Conservation (phyloP, 64 coral and sea anemone species). For the Porites lutea region DNA sequence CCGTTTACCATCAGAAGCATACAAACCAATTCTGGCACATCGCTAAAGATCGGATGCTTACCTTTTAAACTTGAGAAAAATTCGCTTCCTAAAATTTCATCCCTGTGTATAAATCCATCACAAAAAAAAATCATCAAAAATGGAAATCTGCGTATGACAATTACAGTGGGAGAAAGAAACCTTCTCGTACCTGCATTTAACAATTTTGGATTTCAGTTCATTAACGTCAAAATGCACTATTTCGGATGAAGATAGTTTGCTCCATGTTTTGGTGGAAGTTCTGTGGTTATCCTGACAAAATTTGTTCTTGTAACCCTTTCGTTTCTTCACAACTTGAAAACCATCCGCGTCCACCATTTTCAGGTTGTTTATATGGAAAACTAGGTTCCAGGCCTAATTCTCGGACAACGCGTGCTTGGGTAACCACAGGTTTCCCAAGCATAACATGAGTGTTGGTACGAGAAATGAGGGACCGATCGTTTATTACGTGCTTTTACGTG, state of each 20-base stretch:
- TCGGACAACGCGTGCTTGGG: too few relatives aligned
- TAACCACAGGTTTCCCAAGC: too few relatives aligned
- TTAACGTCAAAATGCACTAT: not conserved
- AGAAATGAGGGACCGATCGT: too few relatives aligned
- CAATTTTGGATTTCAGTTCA: conserved; percentile 19
- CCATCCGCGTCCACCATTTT: conserved; percentile 65
- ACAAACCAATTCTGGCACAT: not conserved
- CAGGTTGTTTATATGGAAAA: not conserved
- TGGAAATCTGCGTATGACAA: not conserved
- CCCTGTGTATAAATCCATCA: conserved; percentile 3
- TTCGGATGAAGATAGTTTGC: not conserved
- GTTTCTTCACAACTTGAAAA: conserved; percentile 50
- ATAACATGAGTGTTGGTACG: too few relatives aligned
- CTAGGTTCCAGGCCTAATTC: conserved; percentile 12
- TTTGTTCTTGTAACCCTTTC: conserved; percentile 14
- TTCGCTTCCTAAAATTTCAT: conserved; percentile 53
- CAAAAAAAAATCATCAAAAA: not conserved
- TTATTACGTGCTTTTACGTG: too few relatives aligned
- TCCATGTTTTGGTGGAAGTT: not conserved
- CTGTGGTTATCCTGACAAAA: not conserved
- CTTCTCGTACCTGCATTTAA: conserved; percentile 41
- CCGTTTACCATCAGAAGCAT: too few relatives aligned
- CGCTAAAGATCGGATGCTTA: not conserved
- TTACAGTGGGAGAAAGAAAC: not conserved
- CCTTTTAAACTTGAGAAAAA: conserved; percentile 72